phyloP scores from a whole-genome alignment of 2,797 vertebrate species.

The Sebastes dallii region DNA sequence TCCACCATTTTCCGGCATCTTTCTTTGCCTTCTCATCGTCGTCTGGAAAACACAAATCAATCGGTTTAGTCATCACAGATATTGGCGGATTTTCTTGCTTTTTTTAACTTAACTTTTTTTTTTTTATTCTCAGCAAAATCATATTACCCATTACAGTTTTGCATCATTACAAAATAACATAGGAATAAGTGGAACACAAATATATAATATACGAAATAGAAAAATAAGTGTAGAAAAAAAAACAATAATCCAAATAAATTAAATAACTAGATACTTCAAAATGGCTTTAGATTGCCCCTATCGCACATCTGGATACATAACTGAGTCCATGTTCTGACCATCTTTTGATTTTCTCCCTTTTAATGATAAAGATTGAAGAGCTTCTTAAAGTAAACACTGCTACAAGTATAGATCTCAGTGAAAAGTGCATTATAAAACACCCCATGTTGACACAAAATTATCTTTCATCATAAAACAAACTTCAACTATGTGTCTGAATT shows the following conservation, averaged over 20 bases:
- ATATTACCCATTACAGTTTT: no score
- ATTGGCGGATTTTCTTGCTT: not conserved
- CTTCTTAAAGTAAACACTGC: not conserved
- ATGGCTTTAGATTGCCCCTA: no score
- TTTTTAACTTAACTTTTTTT: not conserved
- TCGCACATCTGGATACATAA: no score
- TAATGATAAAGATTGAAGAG: not conserved
- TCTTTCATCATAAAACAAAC: not conserved
- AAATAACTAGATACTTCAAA: no score
- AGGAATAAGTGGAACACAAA: no score
- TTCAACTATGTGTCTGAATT: not conserved
- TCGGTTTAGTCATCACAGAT: not conserved
- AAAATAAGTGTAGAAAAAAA: no score
- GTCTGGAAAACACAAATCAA: slow-evolving; percentile 47
- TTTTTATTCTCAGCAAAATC: no score
- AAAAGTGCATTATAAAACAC: not conserved
- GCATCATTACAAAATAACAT: no score
- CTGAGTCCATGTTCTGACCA: no score
- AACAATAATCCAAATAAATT: no score
- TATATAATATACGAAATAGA: no score
- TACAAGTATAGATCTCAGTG: not conserved
- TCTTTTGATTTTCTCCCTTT: not conserved
- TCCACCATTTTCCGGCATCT: slow-evolving; percentile 75
- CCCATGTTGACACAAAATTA: not conserved
- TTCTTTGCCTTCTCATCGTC: slow-evolving; percentile 63